Conservation (phyloP, 2,113 vertebrate genomes). For the Enhydra lutris region DNA sequence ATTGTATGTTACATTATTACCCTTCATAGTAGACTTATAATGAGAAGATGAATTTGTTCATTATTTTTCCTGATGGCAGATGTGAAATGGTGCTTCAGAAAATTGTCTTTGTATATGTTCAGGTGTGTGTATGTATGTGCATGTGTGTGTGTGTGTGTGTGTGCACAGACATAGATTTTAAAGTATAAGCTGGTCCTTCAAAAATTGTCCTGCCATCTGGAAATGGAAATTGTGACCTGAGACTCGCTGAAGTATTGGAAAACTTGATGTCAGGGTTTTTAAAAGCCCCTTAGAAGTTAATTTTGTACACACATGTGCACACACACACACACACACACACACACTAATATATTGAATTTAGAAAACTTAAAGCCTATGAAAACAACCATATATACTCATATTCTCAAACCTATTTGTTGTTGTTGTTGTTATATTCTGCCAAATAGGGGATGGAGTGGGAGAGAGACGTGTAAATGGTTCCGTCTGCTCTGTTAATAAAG, state of each 20-base stretch:
- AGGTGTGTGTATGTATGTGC: not conserved
- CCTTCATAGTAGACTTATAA: constrained; percentile 28
- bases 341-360: constrained; percentile 22
- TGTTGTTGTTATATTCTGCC: constrained; percentile 43
- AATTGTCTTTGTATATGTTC: constrained; percentile 11
- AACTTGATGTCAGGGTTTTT: not conserved
- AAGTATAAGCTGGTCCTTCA: constrained; percentile 8
- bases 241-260: constrained; percentile 8
- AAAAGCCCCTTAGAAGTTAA: not conserved
- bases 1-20: constrained; percentile 53
- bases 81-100: constrained; percentile 72
- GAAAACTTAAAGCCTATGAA: not conserved
- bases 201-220: constrained; percentile 8
- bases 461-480: not conserved
- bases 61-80: constrained; percentile 61
- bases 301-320: not conserved
- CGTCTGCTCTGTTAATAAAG: not conserved
- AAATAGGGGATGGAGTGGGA: constrained; percentile 1
- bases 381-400: not conserved
- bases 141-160: not conserved
- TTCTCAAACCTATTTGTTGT: not conserved
- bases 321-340: not conserved
- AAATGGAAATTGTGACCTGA: constrained; percentile 45
- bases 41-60: constrained; percentile 44
- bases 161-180: constrained; percentile 19